Percentiles rank a stretch among this genome's conserved stretches.
These are phyloP conservation scores for Uromys caudimaculatus DNA, from an alignment of 2,797 vertebrate genomes.

Conservation along the genomic window DNA sequence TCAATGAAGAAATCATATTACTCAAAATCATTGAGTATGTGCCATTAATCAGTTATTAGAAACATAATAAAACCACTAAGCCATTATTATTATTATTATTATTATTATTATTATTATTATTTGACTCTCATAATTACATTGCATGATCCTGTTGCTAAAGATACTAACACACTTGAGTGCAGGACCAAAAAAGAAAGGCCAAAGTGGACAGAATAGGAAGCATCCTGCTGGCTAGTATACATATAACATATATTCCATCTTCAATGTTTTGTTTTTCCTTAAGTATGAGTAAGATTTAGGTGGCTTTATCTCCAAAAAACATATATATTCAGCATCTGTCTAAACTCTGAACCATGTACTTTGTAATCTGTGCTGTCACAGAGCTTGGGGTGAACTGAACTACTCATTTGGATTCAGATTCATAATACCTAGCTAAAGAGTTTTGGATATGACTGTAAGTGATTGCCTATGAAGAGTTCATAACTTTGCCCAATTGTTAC, in stretches of 20 bases:
- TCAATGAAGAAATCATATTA: not conserved
- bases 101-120: not conserved
- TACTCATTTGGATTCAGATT: conserved; percentile 52
- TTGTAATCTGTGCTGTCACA: conserved; percentile 8
- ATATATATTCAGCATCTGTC: not conserved
- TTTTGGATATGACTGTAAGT: conserved; percentile 56
- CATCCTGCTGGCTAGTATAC: not conserved
- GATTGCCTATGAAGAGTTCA: conserved; percentile 40
- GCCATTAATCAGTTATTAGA: not conserved
- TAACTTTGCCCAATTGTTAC: conserved; percentile 55
- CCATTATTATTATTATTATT: not conserved
- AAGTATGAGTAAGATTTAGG: conserved; percentile 22
- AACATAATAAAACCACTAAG: not conserved
- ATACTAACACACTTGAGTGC: not conserved
- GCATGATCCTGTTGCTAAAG: not conserved
- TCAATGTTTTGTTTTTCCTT: conserved; percentile 50
- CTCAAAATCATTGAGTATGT: not conserved
- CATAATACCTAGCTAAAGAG: conserved; percentile 50
- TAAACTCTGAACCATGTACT: conserved; percentile 7
- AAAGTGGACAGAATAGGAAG: not conserved
- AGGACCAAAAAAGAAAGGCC: not conserved
- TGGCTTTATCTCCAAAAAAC: not conserved
- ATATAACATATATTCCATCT: not conserved
- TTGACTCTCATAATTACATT: not conserved
- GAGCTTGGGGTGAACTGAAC: conserved; percentile 27